These are phyloP conservation scores for Littorina saxatilis DNA, from an alignment of 1,140 invertebrate genomes.

Conservation along the genomic window DNA sequence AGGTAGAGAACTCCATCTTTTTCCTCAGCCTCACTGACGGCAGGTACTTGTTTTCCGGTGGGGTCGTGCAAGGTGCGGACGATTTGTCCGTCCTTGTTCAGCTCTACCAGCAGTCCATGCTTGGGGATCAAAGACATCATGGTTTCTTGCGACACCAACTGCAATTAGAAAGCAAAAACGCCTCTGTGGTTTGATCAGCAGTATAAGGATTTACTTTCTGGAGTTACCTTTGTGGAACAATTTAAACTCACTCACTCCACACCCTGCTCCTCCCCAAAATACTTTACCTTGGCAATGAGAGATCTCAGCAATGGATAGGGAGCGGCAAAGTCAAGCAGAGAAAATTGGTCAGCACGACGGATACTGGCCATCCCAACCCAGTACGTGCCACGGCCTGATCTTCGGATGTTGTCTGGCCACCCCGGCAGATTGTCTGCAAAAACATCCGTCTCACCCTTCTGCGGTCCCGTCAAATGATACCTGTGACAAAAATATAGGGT, in stretches of 20 bases:
- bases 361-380: slow-evolving; percentile 80
- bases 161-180: slow-evolving; percentile 71
- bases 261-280: not conserved
- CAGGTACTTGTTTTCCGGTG: slow-evolving; percentile 63
- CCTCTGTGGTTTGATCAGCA: too few species aligned
- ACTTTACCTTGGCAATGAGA: slow-evolving; percentile 70
- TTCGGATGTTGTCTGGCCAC: slow-evolving; percentile 83
- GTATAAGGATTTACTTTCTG: too few species aligned
- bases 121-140: slow-evolving; percentile 81
- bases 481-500: slow-evolving; percentile 72
- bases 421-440: slow-evolving; percentile 66
- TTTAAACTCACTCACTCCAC: too few species aligned
- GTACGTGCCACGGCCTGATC: slow-evolving; percentile 83
- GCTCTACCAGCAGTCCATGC: slow-evolving; percentile 76
- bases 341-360: slow-evolving; percentile 64
- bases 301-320: slow-evolving; percentile 70
- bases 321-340: slow-evolving; percentile 67
- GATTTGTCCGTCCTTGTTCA: slow-evolving; percentile 71
- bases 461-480: slow-evolving; percentile 85
- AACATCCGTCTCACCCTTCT: slow-evolving; percentile 72
- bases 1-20: slow-evolving; percentile 78
- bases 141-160: slow-evolving; percentile 74
- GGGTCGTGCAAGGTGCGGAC: slow-evolving; percentile 73
- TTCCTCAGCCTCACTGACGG: slow-evolving; percentile 73
- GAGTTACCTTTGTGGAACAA: too few species aligned